These are phyloP conservation scores for Tetragonisca angustula DNA, from an alignment of 2,888 invertebrate genomes.

Conservation along the genomic window DNA sequence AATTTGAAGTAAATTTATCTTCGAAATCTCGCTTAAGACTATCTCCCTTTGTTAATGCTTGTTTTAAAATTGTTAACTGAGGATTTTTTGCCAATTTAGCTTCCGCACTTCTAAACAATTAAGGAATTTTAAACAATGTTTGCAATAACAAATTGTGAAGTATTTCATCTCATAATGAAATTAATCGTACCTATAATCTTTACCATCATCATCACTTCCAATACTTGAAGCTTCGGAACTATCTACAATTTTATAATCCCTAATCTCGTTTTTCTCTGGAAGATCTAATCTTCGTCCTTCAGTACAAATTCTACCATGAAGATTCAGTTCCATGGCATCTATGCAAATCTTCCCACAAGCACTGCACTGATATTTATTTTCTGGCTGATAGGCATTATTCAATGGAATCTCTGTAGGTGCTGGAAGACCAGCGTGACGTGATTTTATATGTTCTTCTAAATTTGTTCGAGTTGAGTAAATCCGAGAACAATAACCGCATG, in stretches of 20 bases:
- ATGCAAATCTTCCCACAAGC: conserved; percentile 80
- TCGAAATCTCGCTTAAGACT: conserved; percentile 78
- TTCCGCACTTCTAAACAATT: conserved; percentile 79
- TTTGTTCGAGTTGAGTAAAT: conserved; percentile 84
- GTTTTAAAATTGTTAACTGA: conserved; percentile 82
- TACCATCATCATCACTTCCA: conserved; percentile 80
- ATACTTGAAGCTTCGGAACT: conserved; percentile 79
- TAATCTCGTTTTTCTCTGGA: conserved; percentile 80
- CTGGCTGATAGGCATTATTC: conserved; percentile 48
- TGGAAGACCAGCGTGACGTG: conserved; percentile 81
- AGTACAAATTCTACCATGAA: conserved; percentile 78
- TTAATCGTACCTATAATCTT: conserved; percentile 72
- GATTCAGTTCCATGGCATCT: conserved; percentile 80
- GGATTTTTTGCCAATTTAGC: conserved; percentile 84
- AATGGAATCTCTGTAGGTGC: conserved; percentile 74
- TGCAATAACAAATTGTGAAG: background rate
- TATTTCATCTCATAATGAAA: background rate
- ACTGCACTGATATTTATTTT: conserved; percentile 79
- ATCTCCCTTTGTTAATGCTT: conserved; percentile 79
- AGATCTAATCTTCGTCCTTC: conserved; percentile 72
- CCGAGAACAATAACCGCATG: conserved; percentile 82
- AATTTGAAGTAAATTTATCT: conserved; percentile 76
- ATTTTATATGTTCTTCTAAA: conserved; percentile 83
- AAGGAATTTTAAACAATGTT: background rate
- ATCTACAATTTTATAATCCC: conserved; percentile 81